Conservation (phyloP, 2,113 vertebrate species). For the Onychostoma macrolepis region DNA sequence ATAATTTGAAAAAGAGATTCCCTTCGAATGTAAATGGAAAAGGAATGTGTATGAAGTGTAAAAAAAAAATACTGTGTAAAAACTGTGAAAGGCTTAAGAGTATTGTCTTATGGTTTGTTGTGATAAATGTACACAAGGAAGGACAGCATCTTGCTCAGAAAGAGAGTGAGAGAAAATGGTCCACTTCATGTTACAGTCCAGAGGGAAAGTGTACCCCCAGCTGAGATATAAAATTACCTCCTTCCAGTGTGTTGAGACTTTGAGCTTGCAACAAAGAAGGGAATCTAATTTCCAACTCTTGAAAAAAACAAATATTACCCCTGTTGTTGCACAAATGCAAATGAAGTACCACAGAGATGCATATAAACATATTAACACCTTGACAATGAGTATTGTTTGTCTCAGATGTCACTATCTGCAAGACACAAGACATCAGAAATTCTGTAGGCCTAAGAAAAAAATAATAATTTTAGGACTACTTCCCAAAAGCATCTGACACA, state of each 20-base stretch:
- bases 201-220: constrained; percentile 18
- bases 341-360: neutral
- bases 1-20: neutral
- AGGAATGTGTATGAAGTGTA: neutral
- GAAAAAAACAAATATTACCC: neutral
- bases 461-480: neutral
- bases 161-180: neutral
- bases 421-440: neutral
- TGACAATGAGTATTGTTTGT: neutral
- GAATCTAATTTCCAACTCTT: neutral
- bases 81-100: neutral
- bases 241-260: constrained; percentile 20
- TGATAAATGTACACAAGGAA: neutral
- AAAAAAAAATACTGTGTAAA: neutral
- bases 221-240: constrained; percentile 38
- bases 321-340: neutral
- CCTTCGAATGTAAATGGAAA: neutral
- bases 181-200: constrained; percentile 18
- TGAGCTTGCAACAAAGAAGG: neutral
- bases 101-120: neutral
- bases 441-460: neutral
- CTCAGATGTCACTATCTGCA: neutral
- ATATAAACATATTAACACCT: neutral
- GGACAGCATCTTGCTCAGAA: neutral
- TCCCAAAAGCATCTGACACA: neutral